A percentile compares a stretch with the other conserved stretches of the same genome.
Conservation (phyloP, 2,797 vertebrate species). For the Pangasius djambal region DNA sequence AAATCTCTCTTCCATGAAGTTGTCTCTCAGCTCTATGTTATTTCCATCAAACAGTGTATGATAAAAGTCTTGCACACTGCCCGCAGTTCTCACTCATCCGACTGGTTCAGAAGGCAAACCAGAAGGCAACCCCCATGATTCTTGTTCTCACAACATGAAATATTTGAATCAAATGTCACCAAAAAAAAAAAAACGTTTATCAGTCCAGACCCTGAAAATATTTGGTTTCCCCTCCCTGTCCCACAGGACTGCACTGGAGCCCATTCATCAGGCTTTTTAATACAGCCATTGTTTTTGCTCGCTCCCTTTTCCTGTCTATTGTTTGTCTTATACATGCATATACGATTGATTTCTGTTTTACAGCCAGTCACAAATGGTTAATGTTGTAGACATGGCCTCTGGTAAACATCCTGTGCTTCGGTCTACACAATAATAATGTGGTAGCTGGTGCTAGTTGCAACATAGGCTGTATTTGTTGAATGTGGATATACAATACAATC, state of each 20-base stretch:
- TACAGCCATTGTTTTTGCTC: slow-evolving; percentile 34
- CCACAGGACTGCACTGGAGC: not conserved
- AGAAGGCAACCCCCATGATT: slow-evolving; percentile 34
- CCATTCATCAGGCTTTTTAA: slow-evolving; percentile 48
- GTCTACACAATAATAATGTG: not conserved
- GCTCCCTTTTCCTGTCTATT: slow-evolving; percentile 25
- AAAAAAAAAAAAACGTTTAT: slow-evolving; percentile 43
- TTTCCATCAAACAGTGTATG: not conserved
- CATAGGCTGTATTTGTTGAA: not conserved
- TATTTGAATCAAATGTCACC: slow-evolving; percentile 44
- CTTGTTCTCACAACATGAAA: slow-evolving; percentile 38
- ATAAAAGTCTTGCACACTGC: slow-evolving; percentile 12
- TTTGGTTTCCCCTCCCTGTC: slow-evolving; percentile 18
- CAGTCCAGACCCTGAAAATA: slow-evolving; percentile 32
- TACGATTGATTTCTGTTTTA: slow-evolving; percentile 43
- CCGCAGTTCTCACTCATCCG: slow-evolving; percentile 10
- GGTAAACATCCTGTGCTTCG: slow-evolving; percentile 52
- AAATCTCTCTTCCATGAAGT: not conserved
- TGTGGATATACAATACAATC: not conserved
- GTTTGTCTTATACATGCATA: slow-evolving; percentile 42
- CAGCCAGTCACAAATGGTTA: slow-evolving; percentile 17
- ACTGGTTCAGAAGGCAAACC: slow-evolving; percentile 28
- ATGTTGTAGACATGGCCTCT: slow-evolving; percentile 32
- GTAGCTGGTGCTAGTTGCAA: not conserved
- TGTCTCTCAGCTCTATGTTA: not conserved